A percentile compares a stretch with the other conserved stretches of the same genome.
Evolutionary conservation across 2,797 vertebrate species (phyloP).

Genomic region (Brotula barbata): DNA sequence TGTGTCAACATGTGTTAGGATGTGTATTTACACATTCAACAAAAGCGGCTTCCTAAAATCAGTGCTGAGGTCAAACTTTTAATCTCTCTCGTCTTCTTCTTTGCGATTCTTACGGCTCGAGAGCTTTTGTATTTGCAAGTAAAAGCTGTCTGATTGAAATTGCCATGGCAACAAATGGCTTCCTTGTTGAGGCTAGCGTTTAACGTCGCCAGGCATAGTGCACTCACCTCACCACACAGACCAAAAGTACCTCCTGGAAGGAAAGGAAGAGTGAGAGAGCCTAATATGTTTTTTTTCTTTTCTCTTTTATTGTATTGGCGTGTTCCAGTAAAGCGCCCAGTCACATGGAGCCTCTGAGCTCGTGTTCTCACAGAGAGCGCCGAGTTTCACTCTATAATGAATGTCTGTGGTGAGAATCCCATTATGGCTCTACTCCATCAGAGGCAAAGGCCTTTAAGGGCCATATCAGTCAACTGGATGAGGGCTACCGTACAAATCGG

Average conservation of each 20-base stretch:
- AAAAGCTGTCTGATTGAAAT: constrained; percentile 65
- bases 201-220: constrained; percentile 63
- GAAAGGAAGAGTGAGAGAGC: constrained; percentile 66
- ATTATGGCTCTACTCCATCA: constrained; percentile 78
- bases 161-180: constrained; percentile 78
- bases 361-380: constrained; percentile 59
- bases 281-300: constrained; percentile 68
- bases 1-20: constrained; percentile 13
- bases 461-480: constrained; percentile 60
- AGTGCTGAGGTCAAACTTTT: background rate
- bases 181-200: constrained; percentile 53
- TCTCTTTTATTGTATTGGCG: constrained; percentile 76
- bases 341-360: constrained; percentile 73
- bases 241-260: constrained; percentile 80
- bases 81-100: constrained; percentile 5
- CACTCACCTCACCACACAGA: constrained; percentile 79
- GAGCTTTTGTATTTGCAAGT: constrained; percentile 37
- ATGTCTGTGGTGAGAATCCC: constrained; percentile 82
- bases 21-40: constrained; percentile 8
- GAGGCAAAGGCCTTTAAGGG: constrained; percentile 62
- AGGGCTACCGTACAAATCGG: constrained; percentile 47
- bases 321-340: constrained; percentile 81
- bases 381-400: constrained; percentile 75
- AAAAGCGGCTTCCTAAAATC: constrained; percentile 9
- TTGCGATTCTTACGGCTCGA: background rate